Base-by-base conservation (phyloP, 1,140 invertebrate genomes). In the Lethrus apterus region DNA sequence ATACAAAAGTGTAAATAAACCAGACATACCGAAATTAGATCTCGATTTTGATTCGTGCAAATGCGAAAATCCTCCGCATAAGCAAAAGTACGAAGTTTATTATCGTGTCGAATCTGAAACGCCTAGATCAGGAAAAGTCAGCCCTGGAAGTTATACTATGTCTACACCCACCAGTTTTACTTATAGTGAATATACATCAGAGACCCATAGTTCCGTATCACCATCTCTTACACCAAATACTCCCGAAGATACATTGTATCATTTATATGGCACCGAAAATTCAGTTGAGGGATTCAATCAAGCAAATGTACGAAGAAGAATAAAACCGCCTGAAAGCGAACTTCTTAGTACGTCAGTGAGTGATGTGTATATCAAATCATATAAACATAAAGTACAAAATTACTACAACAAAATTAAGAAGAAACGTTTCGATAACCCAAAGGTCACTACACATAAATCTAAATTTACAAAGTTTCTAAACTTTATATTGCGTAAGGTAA, bases 21-120 rank as follows among this genome's bases (percentile, higher is more conserved):
- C 38, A 21, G 45, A 43, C 21, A 33, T 51, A 29, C 50, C 50
- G 8, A 47, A 51, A 11, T 36, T 51, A 46, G 29, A 51, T 30
- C 38, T 51, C 13, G 17, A 40, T 13, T 51, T 51, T 23, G 40
- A n/a, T 17, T 1, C 4, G 8, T 29, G 40, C 24, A 13, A 26
- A 3, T 42, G 40, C 11, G 21, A 38, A 19, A 38, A 24, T 11
- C 4, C 21, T 23, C 14, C 2, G 35, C 19, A 38, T 8, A 2
- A 8, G 13, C n/a, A 21, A 17, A 26, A 26, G 23, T 26, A 26
- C n/a, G 29, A 5, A 24, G 40, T 42, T 13, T 23, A 26, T 14
- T 42, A 29, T 42, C 24, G n/a, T 15, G 15, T 14, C 15, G 40
- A 42, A 42, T 15, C 10, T 3, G 40, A 42, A 42, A 42, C 40